Evolutionary conservation across 2,113 vertebrate genomes (phyloP).

Genomic region (Tachysurus vachellii): DNA sequence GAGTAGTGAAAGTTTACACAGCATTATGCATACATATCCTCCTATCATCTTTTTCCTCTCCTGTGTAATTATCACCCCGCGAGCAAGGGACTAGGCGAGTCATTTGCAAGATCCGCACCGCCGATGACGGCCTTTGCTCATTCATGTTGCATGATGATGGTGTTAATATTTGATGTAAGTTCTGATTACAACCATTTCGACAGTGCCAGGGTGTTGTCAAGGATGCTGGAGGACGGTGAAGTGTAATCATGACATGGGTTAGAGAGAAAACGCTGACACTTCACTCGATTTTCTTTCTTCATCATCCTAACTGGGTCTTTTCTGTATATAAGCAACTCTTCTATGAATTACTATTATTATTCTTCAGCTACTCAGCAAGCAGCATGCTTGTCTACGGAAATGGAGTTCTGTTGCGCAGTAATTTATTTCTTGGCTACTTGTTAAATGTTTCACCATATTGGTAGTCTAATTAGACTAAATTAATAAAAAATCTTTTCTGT

Average conservation of each 20-base stretch:
- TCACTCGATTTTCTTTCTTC: neutral
- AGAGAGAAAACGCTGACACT: neutral
- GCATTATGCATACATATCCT: slow-evolving; percentile 49
- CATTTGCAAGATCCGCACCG: slow-evolving; percentile 35
- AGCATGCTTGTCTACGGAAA: neutral
- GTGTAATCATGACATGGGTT: neutral
- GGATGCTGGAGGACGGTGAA: slow-evolving; percentile 7
- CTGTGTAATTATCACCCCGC: slow-evolving; percentile 49
- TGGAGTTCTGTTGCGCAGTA: neutral
- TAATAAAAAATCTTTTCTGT: neutral
- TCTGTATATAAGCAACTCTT: neutral
- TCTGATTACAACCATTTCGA: slow-evolving; percentile 55
- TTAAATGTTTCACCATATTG: neutral
- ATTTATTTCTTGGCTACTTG: neutral
- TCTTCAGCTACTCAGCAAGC: neutral
- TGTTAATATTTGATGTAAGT: slow-evolving; percentile 53
- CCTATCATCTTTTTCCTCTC: slow-evolving; percentile 40
- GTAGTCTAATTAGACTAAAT: neutral
- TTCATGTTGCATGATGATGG: slow-evolving; percentile 53
- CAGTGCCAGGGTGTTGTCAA: slow-evolving; percentile 36
- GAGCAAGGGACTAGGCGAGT: slow-evolving; percentile 26
- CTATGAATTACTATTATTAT: neutral
- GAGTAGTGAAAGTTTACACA: slow-evolving; percentile 20
- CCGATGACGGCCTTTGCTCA: slow-evolving; percentile 41
- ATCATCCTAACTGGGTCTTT: neutral